Percentiles rank a stretch among this genome's conserved stretches.
phyloP scores from a whole-genome alignment of 1,140 invertebrate genomes.

The Aphaenogaster rudis region DNA sequence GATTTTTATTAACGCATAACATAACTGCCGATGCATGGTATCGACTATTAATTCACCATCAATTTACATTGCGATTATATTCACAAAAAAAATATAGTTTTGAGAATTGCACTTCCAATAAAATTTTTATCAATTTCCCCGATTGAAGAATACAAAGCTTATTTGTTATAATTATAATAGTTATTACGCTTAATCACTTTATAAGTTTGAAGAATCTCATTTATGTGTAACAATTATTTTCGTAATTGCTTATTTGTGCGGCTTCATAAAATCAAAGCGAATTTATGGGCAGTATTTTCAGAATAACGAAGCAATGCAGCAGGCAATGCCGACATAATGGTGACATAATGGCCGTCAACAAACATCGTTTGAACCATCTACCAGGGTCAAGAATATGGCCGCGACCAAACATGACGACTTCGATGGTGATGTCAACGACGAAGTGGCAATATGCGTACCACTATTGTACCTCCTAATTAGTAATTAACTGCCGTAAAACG shows the following conservation, averaged over 20 bases:
- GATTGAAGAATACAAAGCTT: not conserved
- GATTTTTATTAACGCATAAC: not conserved
- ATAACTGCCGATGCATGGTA: too few relatives aligned
- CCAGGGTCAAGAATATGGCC: slow-evolving; percentile 59
- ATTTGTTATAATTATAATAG: not conserved
- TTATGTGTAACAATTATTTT: slow-evolving; percentile 3
- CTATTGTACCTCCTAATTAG: slow-evolving; percentile 56
- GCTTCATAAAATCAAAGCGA: not conserved
- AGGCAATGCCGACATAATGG: not conserved
- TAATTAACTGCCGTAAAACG: slow-evolving; percentile 50
- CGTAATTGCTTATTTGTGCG: not conserved
- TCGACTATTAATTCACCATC: not conserved
- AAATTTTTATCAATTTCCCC: not conserved
- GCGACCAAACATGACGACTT: slow-evolving; percentile 37
- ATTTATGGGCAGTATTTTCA: not conserved
- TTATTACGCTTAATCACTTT: not conserved
- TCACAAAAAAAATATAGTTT: not conserved
- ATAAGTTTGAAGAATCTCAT: not conserved
- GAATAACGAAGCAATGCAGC: not conserved
- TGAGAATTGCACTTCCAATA: not conserved
- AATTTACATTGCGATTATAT: not conserved
- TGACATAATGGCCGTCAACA: not conserved
- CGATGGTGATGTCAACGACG: not conserved
- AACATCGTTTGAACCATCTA: slow-evolving; percentile 25
- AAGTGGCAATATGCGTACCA: not conserved